phyloP scores from a whole-genome alignment of 2,888 invertebrate species.

The Biston betularia region DNA sequence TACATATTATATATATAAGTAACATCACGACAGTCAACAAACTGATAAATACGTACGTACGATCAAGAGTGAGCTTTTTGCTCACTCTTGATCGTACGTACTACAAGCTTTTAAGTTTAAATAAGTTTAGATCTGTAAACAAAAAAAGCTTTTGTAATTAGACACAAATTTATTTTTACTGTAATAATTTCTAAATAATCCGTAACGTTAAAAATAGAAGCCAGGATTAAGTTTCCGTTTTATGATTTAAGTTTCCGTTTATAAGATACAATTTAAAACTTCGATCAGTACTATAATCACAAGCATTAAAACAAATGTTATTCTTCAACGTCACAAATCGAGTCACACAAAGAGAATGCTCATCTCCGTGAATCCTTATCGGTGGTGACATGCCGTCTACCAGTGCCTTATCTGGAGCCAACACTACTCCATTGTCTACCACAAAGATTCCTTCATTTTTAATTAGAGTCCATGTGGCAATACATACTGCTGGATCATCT shows the following conservation, averaged over 20 bases:
- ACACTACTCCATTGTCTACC: constrained; percentile 60
- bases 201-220: neutral
- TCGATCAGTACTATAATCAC: constrained; percentile 6
- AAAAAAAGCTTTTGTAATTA: too few relatives aligned
- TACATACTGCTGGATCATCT: constrained; percentile 16
- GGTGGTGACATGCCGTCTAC: constrained; percentile 82
- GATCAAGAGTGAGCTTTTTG: too few relatives aligned
- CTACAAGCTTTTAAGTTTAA: too few relatives aligned
- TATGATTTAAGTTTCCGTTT: too few relatives aligned
- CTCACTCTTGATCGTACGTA: too few relatives aligned
- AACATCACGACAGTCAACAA: too few relatives aligned
- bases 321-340: constrained; percentile 21
- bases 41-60: too few relatives aligned
- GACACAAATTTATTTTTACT: too few relatives aligned
- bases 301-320: constrained; percentile 16
- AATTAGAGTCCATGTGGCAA: constrained; percentile 56
- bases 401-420: constrained; percentile 56
- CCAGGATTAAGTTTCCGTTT: too few relatives aligned
- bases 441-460: constrained; percentile 72
- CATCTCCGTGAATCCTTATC: constrained; percentile 58
- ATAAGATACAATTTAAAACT: neutral
- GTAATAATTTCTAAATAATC: too few relatives aligned
- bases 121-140: too few relatives aligned
- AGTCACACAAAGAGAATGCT: constrained; percentile 43
- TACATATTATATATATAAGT: too few relatives aligned